Percentiles rank a stretch among this genome's conserved stretches.
Evolutionary conservation across 2,113 vertebrate genomes (phyloP).

Genomic region (Amazona vittata): DNA sequence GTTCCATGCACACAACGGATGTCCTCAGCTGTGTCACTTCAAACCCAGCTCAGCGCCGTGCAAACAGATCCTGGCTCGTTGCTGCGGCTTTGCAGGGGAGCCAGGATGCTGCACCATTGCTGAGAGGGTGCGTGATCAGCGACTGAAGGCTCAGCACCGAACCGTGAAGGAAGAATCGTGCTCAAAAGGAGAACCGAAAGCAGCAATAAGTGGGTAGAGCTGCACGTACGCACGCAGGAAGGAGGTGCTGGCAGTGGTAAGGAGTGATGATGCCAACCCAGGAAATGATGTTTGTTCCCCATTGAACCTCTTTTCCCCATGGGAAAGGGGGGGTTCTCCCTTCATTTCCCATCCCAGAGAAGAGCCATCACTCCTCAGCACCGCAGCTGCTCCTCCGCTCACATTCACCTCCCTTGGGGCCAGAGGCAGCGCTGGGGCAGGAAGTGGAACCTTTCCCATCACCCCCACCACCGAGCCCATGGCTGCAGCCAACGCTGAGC

Average conservation of each 20-base stretch:
- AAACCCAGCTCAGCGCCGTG: neutral
- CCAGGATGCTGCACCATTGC: neutral
- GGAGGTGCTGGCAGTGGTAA: neutral
- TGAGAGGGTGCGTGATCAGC: neutral
- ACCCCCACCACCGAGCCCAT: neutral
- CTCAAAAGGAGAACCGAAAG: neutral
- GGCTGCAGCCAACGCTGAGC: neutral
- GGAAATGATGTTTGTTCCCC: neutral
- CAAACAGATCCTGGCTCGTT: neutral
- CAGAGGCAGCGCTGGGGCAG: neutral
- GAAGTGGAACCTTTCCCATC: neutral
- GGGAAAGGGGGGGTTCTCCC: neutral
- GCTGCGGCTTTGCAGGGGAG: neutral
- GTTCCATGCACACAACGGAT: neutral
- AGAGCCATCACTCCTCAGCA: neutral
- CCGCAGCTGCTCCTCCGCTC: neutral
- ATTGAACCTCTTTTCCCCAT: neutral
- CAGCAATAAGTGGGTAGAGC: neutral
- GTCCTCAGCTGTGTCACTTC: neutral
- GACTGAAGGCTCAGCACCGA: neutral
- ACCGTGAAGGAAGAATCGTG: neutral
- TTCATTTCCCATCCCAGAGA: neutral
- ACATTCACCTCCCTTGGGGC: neutral
- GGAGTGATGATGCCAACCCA: neutral
- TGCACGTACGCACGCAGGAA: neutral